Conservation (phyloP, 2,113 vertebrate species). For the Fulica atra region DNA sequence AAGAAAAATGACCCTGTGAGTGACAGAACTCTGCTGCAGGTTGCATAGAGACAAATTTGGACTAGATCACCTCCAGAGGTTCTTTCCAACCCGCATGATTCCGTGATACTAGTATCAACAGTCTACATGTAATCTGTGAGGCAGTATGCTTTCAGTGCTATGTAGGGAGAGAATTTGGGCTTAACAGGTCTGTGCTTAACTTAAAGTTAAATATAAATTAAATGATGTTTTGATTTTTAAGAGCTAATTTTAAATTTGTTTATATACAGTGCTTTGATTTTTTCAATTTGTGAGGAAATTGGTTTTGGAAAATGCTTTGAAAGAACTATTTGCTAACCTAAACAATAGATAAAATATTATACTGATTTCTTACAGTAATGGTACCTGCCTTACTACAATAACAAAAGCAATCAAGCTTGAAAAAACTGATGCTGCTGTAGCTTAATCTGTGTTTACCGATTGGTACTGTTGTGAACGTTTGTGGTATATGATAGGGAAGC, state of each 20-base stretch:
- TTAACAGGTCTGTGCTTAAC: not conserved
- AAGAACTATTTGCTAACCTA: not conserved
- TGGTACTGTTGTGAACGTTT: not conserved
- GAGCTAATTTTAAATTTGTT: too few species aligned
- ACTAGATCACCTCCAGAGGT: not conserved
- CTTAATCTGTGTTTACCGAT: not conserved
- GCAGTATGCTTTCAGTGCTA: not conserved
- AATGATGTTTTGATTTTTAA: too few species aligned
- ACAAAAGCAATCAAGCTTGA: not conserved
- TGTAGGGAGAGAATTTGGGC: not conserved
- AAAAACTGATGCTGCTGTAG: not conserved
- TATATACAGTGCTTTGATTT: not conserved
- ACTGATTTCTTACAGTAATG: not conserved
- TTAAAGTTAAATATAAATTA: not conserved
- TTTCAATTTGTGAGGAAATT: not conserved
- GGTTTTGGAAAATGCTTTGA: not conserved
- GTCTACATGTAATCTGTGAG: fast-evolving
- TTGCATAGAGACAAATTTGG: not conserved
- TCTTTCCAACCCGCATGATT: not conserved
- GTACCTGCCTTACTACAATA: not conserved
- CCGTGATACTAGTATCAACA: not conserved
- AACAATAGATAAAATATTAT: not conserved
- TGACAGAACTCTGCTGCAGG: not conserved
- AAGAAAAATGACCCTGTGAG: not conserved
- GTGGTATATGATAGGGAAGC: not conserved